A percentile compares a stretch with the other conserved stretches of the same genome.
Conservation (phyloP, 2,113 vertebrate species). For the Agelaius phoeniceus region DNA sequence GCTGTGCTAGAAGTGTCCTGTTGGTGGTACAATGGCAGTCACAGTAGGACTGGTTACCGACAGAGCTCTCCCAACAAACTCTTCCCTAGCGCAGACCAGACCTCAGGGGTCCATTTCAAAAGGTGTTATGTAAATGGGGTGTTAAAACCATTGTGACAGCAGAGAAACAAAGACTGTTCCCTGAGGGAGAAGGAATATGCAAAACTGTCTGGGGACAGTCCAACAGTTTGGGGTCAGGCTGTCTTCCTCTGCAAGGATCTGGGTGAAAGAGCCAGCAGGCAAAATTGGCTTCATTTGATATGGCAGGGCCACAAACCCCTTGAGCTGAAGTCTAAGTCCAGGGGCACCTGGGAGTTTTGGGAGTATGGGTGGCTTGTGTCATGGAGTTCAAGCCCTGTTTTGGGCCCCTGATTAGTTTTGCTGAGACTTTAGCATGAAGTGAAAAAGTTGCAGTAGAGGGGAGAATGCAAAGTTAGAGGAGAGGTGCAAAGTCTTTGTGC, state of each 20-base stretch:
- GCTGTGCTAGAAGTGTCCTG: neutral
- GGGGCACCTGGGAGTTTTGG: neutral
- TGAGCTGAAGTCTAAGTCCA: neutral
- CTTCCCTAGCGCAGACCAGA: neutral
- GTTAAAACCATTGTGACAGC: slow-evolving; percentile 3
- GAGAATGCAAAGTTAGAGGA: neutral
- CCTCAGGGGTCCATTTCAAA: neutral
- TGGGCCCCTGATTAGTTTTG: neutral
- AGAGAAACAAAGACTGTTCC: neutral
- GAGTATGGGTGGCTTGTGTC: neutral
- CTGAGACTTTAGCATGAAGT: neutral
- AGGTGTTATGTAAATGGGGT: slow-evolving; percentile 3
- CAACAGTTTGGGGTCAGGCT: neutral
- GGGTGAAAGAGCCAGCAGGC: neutral
- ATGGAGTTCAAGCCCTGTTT: neutral
- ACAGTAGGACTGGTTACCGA: neutral
- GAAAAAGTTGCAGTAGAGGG: neutral
- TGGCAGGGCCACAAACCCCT: neutral
- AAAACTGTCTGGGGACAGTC: neutral
- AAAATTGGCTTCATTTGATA: neutral
- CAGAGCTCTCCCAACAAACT: neutral
- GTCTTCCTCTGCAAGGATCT: neutral
- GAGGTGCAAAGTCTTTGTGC: neutral
- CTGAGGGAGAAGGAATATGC: neutral
- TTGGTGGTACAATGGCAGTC: neutral